These are phyloP conservation scores for Corythoichthys haematopterus DNA, from an alignment of 2,113 vertebrate species.

Conservation along the genomic window DNA sequence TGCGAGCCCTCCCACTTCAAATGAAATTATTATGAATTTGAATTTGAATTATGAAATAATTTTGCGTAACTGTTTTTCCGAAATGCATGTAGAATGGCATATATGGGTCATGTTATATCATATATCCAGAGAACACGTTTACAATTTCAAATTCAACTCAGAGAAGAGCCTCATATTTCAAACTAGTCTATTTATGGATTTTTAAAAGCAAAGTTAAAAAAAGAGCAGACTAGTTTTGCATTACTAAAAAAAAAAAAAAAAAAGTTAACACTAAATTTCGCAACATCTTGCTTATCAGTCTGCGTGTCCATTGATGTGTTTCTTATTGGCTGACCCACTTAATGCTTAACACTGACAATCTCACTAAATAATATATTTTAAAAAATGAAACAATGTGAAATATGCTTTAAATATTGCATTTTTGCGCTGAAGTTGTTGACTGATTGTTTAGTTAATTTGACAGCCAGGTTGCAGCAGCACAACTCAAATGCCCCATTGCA, in stretches of 20 bases:
- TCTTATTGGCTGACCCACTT: not conserved
- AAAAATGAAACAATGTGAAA: not conserved
- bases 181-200: not conserved
- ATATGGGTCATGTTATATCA: not conserved
- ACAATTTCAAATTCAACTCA: not conserved
- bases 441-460: not conserved
- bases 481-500: not conserved
- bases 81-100: not conserved
- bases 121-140: not conserved
- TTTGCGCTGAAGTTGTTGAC: not conserved
- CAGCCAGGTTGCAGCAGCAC: not conserved
- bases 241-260: not conserved
- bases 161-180: not conserved
- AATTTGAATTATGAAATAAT: too few relatives aligned
- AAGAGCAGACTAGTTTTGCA: too few relatives aligned
- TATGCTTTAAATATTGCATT: not conserved
- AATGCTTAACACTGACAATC: not conserved
- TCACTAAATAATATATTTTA: not conserved
- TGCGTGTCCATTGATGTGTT: not conserved
- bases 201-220: too few relatives aligned
- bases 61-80: not conserved
- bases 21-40: too few relatives aligned
- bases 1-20: too few relatives aligned
- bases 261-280: conserved; percentile 6
- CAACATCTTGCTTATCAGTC: conserved; percentile 7